These are phyloP conservation scores for Oryzias woworae DNA, from an alignment of 2,113 vertebrate genomes.

Conservation along the genomic window DNA sequence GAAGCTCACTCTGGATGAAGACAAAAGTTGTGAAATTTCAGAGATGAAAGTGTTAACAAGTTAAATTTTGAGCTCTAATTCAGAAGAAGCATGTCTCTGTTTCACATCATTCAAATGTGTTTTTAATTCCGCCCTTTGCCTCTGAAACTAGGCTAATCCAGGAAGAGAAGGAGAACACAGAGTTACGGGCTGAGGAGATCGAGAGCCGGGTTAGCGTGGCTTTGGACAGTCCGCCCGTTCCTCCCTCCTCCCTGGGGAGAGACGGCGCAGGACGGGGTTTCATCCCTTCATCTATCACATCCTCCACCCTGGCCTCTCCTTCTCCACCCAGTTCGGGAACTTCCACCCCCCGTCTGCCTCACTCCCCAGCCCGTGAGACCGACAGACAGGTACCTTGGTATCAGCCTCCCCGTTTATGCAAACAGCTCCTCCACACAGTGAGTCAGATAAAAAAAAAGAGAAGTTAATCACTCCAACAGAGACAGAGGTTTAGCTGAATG, in stretches of 20 bases:
- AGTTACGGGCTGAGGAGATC: constrained; percentile 88
- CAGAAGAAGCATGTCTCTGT: neutral
- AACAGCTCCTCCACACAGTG: constrained; percentile 38
- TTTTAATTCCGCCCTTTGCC: neutral
- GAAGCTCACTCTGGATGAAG: no score
- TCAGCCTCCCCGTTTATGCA: constrained; percentile 32
- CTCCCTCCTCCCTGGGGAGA: constrained; percentile 78
- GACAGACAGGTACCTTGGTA: constrained; percentile 76
- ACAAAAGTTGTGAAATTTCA: no score
- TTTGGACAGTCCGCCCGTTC: constrained; percentile 82
- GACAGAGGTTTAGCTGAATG: constrained; percentile 16
- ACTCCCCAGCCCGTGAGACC: constrained; percentile 87
- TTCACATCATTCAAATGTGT: neutral
- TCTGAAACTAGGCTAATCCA: constrained; percentile 82
- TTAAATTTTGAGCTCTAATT: neutral
- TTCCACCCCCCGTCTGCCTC: constrained; percentile 88
- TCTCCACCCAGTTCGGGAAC: constrained; percentile 91
- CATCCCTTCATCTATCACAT: constrained; percentile 89
- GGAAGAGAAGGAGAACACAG: constrained; percentile 93
- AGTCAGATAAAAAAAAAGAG: constrained; percentile 34
- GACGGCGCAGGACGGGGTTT: constrained; percentile 79
- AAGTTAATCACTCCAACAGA: constrained; percentile 16
- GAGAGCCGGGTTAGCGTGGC: constrained; percentile 88
- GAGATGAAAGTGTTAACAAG: neutral
- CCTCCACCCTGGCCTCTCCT: constrained; percentile 89